Percentiles rank a stretch among this genome's conserved stretches.
These are phyloP conservation scores for Dromius quadrimaculatus DNA, from an alignment of 2,888 invertebrate species.

Conservation along the genomic window DNA sequence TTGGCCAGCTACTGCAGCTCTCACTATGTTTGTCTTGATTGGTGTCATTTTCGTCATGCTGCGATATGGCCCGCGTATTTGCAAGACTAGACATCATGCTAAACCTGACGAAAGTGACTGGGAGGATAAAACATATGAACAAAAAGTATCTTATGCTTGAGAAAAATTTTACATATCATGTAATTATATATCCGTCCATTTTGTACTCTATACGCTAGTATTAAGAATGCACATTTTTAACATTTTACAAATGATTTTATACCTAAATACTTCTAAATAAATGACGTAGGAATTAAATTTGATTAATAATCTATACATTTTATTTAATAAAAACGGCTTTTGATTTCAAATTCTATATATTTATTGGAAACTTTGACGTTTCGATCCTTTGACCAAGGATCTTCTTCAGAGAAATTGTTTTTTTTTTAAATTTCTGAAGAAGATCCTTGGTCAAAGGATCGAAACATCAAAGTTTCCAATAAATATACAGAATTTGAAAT, in stretches of 20 bases:
- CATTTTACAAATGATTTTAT: conserved; percentile 7
- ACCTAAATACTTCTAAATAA: conserved; percentile 5
- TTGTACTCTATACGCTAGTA: conserved; percentile 3
- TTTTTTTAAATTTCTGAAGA: no score
- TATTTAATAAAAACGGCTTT: no score
- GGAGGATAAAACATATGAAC: conserved; percentile 76
- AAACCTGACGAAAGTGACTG: conserved; percentile 75
- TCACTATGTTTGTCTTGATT: conserved; percentile 79
- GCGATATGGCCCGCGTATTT: conserved; percentile 79
- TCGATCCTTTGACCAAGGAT: no score
- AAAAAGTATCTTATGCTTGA: conserved; percentile 73
- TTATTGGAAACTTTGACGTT: no score
- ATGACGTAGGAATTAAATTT: neutral
- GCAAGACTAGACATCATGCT: conserved; percentile 77
- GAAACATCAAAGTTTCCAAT: no score
- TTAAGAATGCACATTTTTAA: conserved; percentile 11
- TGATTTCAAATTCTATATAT: no score
- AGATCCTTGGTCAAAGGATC: no score
- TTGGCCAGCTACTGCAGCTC: conserved; percentile 81
- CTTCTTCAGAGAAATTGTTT: no score
- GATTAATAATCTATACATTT: neutral
- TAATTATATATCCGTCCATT: conserved; percentile 30
- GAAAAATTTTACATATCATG: neutral
- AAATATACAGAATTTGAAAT: no score
- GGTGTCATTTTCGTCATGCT: conserved; percentile 81